phyloP scores from a whole-genome alignment of 2,888 invertebrate genomes.

The Stenurella melanura region DNA sequence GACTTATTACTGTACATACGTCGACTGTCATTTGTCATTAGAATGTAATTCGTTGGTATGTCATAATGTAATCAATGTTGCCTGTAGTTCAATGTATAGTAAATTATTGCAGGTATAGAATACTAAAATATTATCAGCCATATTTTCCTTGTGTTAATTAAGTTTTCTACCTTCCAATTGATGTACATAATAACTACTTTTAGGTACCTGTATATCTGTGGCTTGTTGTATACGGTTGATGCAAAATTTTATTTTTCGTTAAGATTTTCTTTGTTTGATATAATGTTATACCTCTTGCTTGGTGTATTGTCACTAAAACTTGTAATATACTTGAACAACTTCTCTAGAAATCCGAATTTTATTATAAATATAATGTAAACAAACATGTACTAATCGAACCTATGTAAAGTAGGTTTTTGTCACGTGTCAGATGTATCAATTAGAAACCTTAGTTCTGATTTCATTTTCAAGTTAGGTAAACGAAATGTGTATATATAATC shows the following conservation, averaged over 20 bases:
- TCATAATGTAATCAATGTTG: slow-evolving; percentile 72
- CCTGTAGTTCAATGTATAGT: slow-evolving; percentile 74
- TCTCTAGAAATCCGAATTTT: slow-evolving; percentile 74
- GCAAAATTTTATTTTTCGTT: slow-evolving; percentile 64
- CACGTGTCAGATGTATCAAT: slow-evolving; percentile 61
- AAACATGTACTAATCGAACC: slow-evolving; percentile 65
- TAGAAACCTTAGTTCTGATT: slow-evolving; percentile 45
- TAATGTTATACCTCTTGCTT: slow-evolving; percentile 56
- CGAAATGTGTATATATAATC: slow-evolving; percentile 59
- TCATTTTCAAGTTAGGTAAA: slow-evolving; percentile 54
- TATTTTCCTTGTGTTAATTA: slow-evolving; percentile 65
- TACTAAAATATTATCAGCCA: slow-evolving; percentile 64
- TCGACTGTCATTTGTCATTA: slow-evolving; percentile 72
- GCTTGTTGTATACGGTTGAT: slow-evolving; percentile 72
- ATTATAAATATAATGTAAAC: slow-evolving; percentile 64
- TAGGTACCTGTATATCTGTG: slow-evolving; percentile 73
- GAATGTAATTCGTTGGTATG: slow-evolving; percentile 71
- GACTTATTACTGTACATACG: slow-evolving; percentile 70
- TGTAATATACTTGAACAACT: slow-evolving; percentile 70
- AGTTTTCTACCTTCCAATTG: slow-evolving; percentile 55
- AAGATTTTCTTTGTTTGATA: slow-evolving; percentile 52
- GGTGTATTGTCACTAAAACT: slow-evolving; percentile 68
- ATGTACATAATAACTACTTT: slow-evolving; percentile 68
- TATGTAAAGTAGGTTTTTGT: slow-evolving; percentile 58
- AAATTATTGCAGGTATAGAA: slow-evolving; percentile 72